phyloP scores from a whole-genome alignment of 1,140 invertebrate genomes.

The Protaetia brevitarsis region DNA sequence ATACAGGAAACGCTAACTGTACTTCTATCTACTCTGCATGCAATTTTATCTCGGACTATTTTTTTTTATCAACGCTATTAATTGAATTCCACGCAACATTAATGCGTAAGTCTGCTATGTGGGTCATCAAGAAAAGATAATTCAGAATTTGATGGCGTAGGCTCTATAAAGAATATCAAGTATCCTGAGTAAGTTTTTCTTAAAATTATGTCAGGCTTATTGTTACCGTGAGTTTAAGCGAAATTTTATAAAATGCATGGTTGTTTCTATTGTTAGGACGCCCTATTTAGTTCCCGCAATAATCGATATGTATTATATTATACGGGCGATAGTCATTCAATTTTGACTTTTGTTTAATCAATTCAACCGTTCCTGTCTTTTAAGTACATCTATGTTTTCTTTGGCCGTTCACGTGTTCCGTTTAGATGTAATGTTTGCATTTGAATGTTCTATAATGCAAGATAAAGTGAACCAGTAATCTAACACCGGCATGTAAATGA shows the following conservation, averaged over 20 bases:
- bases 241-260: too few relatives aligned
- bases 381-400: too few relatives aligned
- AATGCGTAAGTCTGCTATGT: neutral
- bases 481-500: neutral
- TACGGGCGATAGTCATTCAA: too few relatives aligned
- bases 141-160: neutral
- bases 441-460: neutral
- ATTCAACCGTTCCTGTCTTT: too few relatives aligned
- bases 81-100: neutral
- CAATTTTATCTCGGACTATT: neutral
- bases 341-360: too few relatives aligned
- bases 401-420: too few relatives aligned
- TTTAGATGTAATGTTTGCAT: neutral
- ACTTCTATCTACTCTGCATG: neutral
- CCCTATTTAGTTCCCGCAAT: too few relatives aligned
- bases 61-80: slow-evolving; percentile 13
- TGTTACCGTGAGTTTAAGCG: too few relatives aligned
- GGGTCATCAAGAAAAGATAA: neutral
- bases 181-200: neutral
- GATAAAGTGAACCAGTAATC: neutral
- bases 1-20: slow-evolving; percentile 5
- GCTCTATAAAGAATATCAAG: neutral
- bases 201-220: neutral
- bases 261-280: too few relatives aligned
- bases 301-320: too few relatives aligned